Base-by-base conservation (phyloP, 1,140 invertebrate genomes). In the Eciton burchellii region DNA sequence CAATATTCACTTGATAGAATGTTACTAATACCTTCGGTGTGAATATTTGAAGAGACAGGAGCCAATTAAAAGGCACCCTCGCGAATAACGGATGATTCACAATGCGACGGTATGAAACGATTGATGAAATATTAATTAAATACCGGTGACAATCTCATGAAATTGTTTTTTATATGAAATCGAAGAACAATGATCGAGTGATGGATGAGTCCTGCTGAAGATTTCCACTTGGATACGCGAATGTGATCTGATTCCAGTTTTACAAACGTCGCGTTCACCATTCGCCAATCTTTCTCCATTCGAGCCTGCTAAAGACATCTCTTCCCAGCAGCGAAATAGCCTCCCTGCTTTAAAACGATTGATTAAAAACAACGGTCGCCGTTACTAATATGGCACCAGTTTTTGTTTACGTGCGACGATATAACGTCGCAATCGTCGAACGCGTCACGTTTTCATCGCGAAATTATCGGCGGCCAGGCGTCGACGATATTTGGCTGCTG, bases 401-500 rank as follows among this genome's bases (percentile, higher is more conserved):
- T 19, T 68, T 68, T 77, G 62, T 77, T 77, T 68, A 77, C 47
- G 74, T n/a, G n/a, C 6, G 62, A 29, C 35, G 62, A 68, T 77
- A 35, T 68, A 77, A 68, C 21, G 29, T 19, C 63, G 49, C 12
- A 43, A n/a, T 77, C 74, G 70, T 79, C 52, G 63, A 79, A 68
- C 56, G 4, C 49, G 19, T 71, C 49, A 49, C 24, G 24, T 43
- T 79, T 79, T 54, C 63, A 63, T 41, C 35, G 49, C 49, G 62
- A 19, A n/a, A 68, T 29, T 43, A 63, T 35, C 49, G 68, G 35
- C 35, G 49, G 19, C 49, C 49, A 43, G 63, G 74, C 74, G 49
- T 24, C 21, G 47, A 54, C 66, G 72, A 86, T 82, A 73, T 79
- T 70, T 85, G 77, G 77, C 68, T 66, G 73, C 84, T 35, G 81